A percentile compares a stretch with the other conserved stretches of the same genome.
Evolutionary conservation across 2,113 vertebrate species (phyloP).

Genomic region (Corythoichthys intestinalis): DNA sequence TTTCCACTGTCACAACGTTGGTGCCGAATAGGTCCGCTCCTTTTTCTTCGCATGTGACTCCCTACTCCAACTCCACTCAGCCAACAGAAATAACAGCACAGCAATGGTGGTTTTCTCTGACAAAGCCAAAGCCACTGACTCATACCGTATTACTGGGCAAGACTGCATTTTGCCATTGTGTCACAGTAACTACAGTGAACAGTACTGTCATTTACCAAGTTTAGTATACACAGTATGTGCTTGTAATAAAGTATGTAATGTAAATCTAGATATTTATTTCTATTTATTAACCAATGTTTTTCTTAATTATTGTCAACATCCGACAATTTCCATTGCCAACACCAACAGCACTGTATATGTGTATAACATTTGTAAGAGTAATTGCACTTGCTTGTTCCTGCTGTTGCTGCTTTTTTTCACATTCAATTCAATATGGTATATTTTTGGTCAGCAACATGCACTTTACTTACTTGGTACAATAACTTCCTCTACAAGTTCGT

Average conservation of each 20-base stretch:
- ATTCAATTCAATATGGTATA: not conserved
- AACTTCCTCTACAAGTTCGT: slow-evolving; percentile 41
- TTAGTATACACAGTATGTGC: not conserved
- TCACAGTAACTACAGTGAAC: not conserved
- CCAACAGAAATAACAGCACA: slow-evolving; percentile 22
- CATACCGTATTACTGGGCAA: slow-evolving; percentile 23
- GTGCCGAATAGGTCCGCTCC: not conserved
- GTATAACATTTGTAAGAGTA: not conserved
- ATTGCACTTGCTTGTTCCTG: not conserved
- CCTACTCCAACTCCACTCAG: slow-evolving; percentile 12
- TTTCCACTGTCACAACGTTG: not conserved
- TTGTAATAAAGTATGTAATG: not conserved
- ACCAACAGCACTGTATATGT: not conserved
- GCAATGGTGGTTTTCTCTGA: slow-evolving; percentile 5
- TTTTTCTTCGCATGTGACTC: slow-evolving; percentile 5
- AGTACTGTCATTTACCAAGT: not conserved
- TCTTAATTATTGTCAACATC: no score
- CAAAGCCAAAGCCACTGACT: slow-evolving; percentile 31
- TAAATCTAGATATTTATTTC: not conserved
- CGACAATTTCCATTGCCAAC: not conserved
- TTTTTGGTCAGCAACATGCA: not conserved
- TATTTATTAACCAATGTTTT: no score
- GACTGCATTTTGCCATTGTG: slow-evolving; percentile 4
- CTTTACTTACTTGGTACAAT: slow-evolving; percentile 54
- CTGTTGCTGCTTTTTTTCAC: not conserved